phyloP scores from a whole-genome alignment of 2,113 vertebrate species.

The Caretta caretta region DNA sequence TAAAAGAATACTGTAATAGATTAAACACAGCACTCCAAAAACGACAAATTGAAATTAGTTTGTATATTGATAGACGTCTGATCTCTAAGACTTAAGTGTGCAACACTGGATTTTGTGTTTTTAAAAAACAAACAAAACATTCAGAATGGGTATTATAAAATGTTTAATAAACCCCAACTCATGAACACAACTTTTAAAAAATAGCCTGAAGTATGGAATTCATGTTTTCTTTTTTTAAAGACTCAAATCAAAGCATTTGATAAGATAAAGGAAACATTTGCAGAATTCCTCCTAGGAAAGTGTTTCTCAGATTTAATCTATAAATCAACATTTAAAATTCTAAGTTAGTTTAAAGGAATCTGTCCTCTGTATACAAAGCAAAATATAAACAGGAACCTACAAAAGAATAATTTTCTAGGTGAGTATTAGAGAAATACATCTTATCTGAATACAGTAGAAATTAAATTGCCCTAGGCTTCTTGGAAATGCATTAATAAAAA shows the following conservation, averaged over 20 bases:
- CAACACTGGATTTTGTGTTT: neutral
- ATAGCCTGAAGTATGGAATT: neutral
- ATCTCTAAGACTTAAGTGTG: neutral
- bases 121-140: neutral
- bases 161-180: neutral
- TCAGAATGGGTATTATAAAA: neutral
- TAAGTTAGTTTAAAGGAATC: constrained; percentile 6
- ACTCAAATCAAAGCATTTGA: neutral
- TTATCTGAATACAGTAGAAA: neutral
- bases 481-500: neutral
- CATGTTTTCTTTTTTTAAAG: neutral
- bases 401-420: neutral
- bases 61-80: neutral
- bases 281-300: neutral
- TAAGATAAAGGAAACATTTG: neutral
- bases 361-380: neutral
- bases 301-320: neutral
- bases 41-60: neutral
- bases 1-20: neutral
- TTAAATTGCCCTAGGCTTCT: neutral
- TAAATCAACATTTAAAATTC: neutral
- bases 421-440: neutral
- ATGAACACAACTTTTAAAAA: neutral
- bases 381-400: neutral
- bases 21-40: neutral